A percentile compares a stretch with the other conserved stretches of the same genome.
Conservation (phyloP, 2,113 vertebrate species). For the Spilogale gracilis region DNA sequence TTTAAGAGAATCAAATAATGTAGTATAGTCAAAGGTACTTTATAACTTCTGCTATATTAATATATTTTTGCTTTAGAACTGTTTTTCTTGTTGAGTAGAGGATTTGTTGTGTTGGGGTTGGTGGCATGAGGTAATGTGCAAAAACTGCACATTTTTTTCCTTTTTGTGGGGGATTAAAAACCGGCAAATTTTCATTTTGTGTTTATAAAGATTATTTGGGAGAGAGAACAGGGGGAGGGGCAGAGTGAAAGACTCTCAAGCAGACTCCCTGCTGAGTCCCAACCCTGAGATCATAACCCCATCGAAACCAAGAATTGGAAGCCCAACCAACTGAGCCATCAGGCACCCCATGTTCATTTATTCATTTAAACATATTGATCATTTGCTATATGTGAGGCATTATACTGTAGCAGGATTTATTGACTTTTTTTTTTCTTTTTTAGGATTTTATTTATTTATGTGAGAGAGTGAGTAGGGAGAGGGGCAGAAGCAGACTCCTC, state of each 20-base stretch:
- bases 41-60: conserved; percentile 8
- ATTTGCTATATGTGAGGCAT: conserved; percentile 29
- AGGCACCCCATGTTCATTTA: not conserved
- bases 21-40: conserved; percentile 11
- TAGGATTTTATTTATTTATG: not conserved
- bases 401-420: not conserved
- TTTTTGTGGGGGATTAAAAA: not conserved
- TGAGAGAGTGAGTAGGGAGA: not conserved
- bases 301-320: not conserved
- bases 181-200: not conserved
- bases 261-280: not conserved
- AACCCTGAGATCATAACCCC: not conserved
- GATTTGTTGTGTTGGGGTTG: conserved; percentile 35
- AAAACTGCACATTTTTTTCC: not conserved
- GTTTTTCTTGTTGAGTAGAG: conserved; percentile 45
- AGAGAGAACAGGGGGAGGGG: not conserved
- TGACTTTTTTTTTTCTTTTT: not conserved
- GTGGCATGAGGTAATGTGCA: not conserved
- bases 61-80: conserved; percentile 49
- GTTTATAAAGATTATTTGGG: not conserved
- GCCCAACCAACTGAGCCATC: not conserved
- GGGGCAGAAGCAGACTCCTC: not conserved
- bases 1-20: conserved; percentile 55
- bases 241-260: not conserved
- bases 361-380: not conserved